Conservation (phyloP, 2,888 invertebrate genomes). For the Macropis europaea region DNA sequence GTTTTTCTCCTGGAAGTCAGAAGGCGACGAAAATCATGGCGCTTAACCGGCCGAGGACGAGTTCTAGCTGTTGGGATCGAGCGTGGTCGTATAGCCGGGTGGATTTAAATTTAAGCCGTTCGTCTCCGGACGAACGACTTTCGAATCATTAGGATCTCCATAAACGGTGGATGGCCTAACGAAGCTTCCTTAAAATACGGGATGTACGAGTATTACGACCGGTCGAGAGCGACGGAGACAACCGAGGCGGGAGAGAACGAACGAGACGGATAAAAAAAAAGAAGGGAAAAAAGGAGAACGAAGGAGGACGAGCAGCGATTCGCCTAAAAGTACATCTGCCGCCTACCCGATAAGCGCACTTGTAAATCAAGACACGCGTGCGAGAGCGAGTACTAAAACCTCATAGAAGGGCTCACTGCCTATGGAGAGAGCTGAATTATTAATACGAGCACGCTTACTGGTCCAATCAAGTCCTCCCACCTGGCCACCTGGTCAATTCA, state of each 20-base stretch:
- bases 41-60: background rate
- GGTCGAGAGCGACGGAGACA: slow-evolving; percentile 3
- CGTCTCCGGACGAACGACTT: slow-evolving; percentile 51
- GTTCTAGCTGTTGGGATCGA: background rate
- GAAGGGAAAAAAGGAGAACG: slow-evolving; percentile 32
- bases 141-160: slow-evolving; percentile 65
- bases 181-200: slow-evolving; percentile 66
- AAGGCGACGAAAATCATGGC: slow-evolving; percentile 7
- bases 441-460: slow-evolving; percentile 72
- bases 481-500: slow-evolving; percentile 68
- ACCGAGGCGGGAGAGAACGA: background rate
- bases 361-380: slow-evolving; percentile 74
- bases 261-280: background rate
- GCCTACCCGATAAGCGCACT: slow-evolving; percentile 73
- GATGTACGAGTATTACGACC: slow-evolving; percentile 52
- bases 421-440: slow-evolving; percentile 72
- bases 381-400: slow-evolving; percentile 38
- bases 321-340: slow-evolving; percentile 69
- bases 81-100: slow-evolving; percentile 11
- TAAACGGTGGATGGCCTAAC: slow-evolving; percentile 62
- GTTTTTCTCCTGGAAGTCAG: background rate
- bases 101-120: slow-evolving; percentile 61
- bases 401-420: slow-evolving; percentile 56
- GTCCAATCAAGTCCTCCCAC: slow-evolving; percentile 75
- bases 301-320: slow-evolving; percentile 22